phyloP scores from a whole-genome alignment of 2,797 vertebrate genomes.

The Urophycis tenuis region DNA sequence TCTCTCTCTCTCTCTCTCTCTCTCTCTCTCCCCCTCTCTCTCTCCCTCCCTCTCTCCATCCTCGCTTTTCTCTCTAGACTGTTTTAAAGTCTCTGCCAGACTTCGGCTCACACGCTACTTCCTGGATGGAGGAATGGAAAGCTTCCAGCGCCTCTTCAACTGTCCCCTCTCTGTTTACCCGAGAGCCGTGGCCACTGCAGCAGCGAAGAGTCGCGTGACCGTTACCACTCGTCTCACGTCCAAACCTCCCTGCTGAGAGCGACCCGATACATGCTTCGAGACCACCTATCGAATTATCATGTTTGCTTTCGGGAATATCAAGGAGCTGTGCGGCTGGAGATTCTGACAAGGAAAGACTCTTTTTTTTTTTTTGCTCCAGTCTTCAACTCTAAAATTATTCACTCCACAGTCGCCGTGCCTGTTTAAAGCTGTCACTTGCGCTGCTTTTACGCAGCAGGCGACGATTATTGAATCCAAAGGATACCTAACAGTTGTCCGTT shows the following conservation, averaged over 20 bases:
- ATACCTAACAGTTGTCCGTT: conserved; percentile 76
- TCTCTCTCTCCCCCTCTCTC: conserved; percentile 17
- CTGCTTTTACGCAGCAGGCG: conserved; percentile 49
- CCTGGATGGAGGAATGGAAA: conserved; percentile 83
- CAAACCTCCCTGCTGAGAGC: neutral
- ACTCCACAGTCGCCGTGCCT: conserved; percentile 32
- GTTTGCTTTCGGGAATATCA: conserved; percentile 48
- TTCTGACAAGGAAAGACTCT: conserved; percentile 40
- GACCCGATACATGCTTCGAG: neutral
- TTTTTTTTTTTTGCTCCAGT: conserved; percentile 39
- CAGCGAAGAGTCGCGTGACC: conserved; percentile 31
- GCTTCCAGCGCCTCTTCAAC: conserved; percentile 70
- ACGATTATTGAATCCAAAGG: conserved; percentile 37
- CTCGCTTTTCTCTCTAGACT: conserved; percentile 58
- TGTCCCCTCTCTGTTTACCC: conserved; percentile 55
- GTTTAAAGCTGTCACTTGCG: conserved; percentile 10
- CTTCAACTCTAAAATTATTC: conserved; percentile 39
- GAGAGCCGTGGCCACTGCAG: conserved; percentile 52
- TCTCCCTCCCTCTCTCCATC: conserved; percentile 27
- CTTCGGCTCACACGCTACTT: conserved; percentile 83
- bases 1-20: neutral
- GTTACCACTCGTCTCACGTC: neutral
- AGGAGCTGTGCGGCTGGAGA: conserved; percentile 34
- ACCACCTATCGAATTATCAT: conserved; percentile 25
- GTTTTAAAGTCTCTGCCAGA: conserved; percentile 90